A percentile compares a stretch with the other conserved stretches of the same genome.
Conservation (phyloP, 2,888 invertebrate species). For the Crossocerus cetratus region DNA sequence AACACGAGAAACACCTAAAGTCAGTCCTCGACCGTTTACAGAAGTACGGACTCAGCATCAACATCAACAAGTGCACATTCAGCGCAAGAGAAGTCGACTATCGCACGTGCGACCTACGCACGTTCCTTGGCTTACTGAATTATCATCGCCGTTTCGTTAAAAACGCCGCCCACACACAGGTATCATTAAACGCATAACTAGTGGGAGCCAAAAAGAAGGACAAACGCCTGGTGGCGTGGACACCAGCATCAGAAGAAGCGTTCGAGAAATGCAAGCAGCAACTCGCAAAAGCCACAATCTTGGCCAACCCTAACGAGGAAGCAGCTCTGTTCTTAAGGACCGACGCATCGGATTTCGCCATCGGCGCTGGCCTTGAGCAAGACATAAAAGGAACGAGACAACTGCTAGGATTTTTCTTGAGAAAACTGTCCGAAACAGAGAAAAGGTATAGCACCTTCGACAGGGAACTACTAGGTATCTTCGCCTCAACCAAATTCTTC, state of each 20-base stretch:
- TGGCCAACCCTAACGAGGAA: not conserved
- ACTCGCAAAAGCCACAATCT: not conserved
- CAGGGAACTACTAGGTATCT: no score
- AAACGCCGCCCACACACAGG: not conserved
- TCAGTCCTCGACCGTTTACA: no score
- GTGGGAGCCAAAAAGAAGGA: not conserved
- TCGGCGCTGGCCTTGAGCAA: no score
- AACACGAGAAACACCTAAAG: no score
- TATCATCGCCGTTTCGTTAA: not conserved
- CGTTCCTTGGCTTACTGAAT: not conserved
- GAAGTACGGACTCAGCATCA: no score
- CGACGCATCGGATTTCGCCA: not conserved
- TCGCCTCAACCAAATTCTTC: no score
- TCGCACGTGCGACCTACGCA: not conserved
- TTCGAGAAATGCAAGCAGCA: not conserved
- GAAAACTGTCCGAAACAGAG: not conserved
- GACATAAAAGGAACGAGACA: no score
- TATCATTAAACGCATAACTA: not conserved
- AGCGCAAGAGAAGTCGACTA: no score
- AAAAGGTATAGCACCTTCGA: not conserved
- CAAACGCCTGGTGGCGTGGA: not conserved
- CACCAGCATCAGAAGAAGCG: not conserved
- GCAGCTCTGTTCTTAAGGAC: not conserved
- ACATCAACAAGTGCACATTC: no score
- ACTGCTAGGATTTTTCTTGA: not conserved